A percentile compares a stretch with the other conserved stretches of the same genome.
Evolutionary conservation across 2,888 invertebrate genomes (phyloP).

Genomic region (Trichopoda pennipes): DNA sequence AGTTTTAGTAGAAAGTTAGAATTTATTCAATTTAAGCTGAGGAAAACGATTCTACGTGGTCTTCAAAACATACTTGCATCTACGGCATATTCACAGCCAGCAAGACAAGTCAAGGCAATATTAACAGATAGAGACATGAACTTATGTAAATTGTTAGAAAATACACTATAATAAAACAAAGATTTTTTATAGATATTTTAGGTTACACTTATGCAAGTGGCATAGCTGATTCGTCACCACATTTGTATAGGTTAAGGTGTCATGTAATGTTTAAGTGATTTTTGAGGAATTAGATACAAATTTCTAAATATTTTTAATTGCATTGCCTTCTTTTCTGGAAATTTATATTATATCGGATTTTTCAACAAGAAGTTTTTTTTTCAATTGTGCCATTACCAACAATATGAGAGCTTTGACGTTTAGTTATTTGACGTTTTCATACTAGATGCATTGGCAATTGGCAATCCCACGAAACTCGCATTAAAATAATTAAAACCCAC

Average conservation of each 20-base stretch:
- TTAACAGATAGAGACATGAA: constrained; percentile 37
- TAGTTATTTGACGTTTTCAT: too few species aligned
- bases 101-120: constrained; percentile 22
- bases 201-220: constrained; percentile 16
- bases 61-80: background rate
- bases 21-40: constrained; percentile 62
- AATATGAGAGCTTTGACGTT: too few species aligned
- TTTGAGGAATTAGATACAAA: too few species aligned
- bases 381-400: too few species aligned
- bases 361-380: too few species aligned
- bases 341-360: background rate
- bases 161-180: constrained; percentile 19
- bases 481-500: too few species aligned
- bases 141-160: constrained; percentile 49
- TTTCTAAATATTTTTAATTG: too few species aligned
- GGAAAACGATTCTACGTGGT: constrained; percentile 50
- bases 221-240: constrained; percentile 3
- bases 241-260: constrained; percentile 12
- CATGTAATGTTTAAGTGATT: background rate
- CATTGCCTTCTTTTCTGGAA: too few species aligned
- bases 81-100: background rate
- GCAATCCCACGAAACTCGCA: too few species aligned
- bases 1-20: constrained; percentile 56
- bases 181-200: constrained; percentile 8
- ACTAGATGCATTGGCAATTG: too few species aligned